Evolutionary conservation across 2,888 invertebrate species (phyloP).

Genomic region (Dastarcus helophoroides): DNA sequence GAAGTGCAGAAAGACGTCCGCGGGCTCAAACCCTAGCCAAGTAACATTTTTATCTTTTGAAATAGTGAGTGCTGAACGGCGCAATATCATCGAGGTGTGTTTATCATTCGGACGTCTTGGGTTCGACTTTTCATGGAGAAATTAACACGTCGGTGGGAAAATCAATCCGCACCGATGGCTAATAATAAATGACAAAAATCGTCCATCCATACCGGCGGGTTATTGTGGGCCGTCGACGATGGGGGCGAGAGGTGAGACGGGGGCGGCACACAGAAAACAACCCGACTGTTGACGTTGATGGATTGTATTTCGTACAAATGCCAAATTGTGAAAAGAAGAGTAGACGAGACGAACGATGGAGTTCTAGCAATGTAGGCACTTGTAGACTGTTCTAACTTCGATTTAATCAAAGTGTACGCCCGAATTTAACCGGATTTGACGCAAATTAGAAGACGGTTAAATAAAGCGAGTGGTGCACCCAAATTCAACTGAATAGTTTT

Average conservation of each 20-base stretch:
- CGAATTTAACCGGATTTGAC: too few species aligned
- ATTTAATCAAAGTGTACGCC: too few species aligned
- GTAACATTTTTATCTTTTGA: too few species aligned
- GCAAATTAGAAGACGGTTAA: too few species aligned
- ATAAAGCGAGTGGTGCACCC: too few species aligned
- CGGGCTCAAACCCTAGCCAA: too few species aligned
- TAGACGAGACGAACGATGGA: constrained; percentile 35
- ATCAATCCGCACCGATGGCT: constrained; percentile 37
- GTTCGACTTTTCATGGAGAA: constrained; percentile 14
- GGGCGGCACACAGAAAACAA: constrained; percentile 37
- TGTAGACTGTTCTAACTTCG: background rate
- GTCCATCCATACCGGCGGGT: constrained; percentile 39
- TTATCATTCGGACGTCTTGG: too few species aligned
- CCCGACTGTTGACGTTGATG: constrained; percentile 42
- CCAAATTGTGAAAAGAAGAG: constrained; percentile 43
- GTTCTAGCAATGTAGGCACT: constrained; percentile 9
- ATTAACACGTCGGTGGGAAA: constrained; percentile 37
- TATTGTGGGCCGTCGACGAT: constrained; percentile 30
- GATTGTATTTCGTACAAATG: constrained; percentile 42
- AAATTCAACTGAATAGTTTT: too few species aligned
- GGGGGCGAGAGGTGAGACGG: constrained; percentile 25
- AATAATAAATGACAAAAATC: constrained; percentile 41
- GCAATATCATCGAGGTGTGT: too few species aligned
- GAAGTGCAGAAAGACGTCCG: too few species aligned
- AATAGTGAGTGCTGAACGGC: too few species aligned